Base-by-base conservation (phyloP, 2,888 invertebrate species). In the Acanthosepion esculentum region DNA sequence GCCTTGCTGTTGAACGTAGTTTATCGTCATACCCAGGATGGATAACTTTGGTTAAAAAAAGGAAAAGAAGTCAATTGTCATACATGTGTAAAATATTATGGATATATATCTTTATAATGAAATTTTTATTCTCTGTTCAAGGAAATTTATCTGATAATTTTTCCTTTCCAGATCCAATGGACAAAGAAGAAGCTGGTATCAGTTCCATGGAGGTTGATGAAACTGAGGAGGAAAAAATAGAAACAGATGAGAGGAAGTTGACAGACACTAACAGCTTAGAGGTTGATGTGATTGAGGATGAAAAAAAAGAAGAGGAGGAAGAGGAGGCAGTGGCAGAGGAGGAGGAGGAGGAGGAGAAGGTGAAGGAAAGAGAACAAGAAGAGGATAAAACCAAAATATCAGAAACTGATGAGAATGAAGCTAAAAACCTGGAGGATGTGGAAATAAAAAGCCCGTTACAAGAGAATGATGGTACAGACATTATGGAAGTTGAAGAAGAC, bases 401-500 rank as follows among this genome's bases (percentile, higher is more conserved):
- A 91, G 33, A 91, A 41, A 29, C 92, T 92, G 48, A 48, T 92
- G 91, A 91, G 15, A 48, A 53, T 53, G 53, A 50, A 48, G 53
- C n/a, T 48, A 92, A 92, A 26, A 53, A 93, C n/a, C 0, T 41
- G 18, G 50, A 26, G 29, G 20, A 26, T 53, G 26, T 48, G 10
- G 92, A 48, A 50, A n/a, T 93, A 50, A 48, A 92, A 48, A 18
- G 18, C 26, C 20, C 48, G 3, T n/a, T 18, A 29, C 18, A 18
- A 6, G 93, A 50, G 26, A 29, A 48, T 2, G 5, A 12, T 93
- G 53, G 53, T 93, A 12, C 23, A 50, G 50, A 92, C 23, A 12
- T 41, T 48, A 92, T 92, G 93, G 93, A 93, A 53, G 50, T 93
- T 93, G 93, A 93, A n/a, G 92, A 92, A 92, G 50, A n/a, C 18